Evolutionary conservation across 2,797 vertebrate species (phyloP).

Genomic region (Mallotus villosus): DNA sequence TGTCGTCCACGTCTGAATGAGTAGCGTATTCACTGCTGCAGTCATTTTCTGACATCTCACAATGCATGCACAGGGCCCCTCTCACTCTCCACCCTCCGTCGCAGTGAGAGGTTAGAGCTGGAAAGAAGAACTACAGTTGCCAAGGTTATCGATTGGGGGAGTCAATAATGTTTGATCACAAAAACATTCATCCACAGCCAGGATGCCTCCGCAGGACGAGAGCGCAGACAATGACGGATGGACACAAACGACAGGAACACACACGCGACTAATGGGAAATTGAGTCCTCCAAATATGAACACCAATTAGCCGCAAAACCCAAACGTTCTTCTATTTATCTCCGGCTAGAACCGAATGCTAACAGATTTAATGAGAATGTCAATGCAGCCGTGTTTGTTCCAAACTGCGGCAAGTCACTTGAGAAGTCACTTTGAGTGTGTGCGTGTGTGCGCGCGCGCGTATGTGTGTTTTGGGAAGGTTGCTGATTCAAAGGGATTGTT

Average conservation of each 20-base stretch:
- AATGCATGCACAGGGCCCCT: constrained; percentile 11
- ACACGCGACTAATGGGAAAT: constrained; percentile 50
- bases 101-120: constrained; percentile 43
- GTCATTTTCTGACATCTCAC: constrained; percentile 22
- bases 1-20: constrained; percentile 36
- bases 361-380: constrained; percentile 57
- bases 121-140: constrained; percentile 71
- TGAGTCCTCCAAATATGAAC: constrained; percentile 53
- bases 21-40: constrained; percentile 6
- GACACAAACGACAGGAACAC: constrained; percentile 50
- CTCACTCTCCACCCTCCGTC: constrained; percentile 7
- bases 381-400: constrained; percentile 40
- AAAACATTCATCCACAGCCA: constrained; percentile 70
- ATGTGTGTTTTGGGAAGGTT: not conserved
- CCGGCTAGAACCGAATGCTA: constrained; percentile 30
- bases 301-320: constrained; percentile 58
- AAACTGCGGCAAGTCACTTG: constrained; percentile 42
- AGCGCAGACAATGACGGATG: constrained; percentile 52
- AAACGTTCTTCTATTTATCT: constrained; percentile 49
- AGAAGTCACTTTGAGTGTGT: constrained; percentile 15
- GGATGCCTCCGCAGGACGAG: constrained; percentile 49
- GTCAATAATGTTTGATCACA: constrained; percentile 80
- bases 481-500: not conserved
- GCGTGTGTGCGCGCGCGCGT: too few species aligned
- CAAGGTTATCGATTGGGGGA: constrained; percentile 73